These are phyloP conservation scores for Proctacanthus coquilletti DNA, from an alignment of 1,140 invertebrate genomes.

Conservation along the genomic window DNA sequence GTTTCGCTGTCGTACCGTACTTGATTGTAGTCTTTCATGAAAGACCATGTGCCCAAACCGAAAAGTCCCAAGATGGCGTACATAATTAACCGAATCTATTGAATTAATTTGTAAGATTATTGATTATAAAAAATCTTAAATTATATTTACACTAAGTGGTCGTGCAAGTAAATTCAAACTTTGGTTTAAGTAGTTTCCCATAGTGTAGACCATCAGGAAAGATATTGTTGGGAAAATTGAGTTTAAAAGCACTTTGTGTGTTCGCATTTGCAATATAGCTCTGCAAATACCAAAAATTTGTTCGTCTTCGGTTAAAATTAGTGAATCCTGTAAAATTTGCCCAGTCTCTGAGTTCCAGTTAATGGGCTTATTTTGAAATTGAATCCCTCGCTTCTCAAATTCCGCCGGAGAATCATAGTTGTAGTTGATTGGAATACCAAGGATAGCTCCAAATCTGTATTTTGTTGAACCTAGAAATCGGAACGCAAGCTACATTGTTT, in stretches of 20 bases:
- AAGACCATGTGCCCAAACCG: constrained; percentile 40
- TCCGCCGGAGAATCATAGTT: constrained; percentile 30
- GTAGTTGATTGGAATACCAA: constrained; percentile 51
- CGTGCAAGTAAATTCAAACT: constrained; percentile 38
- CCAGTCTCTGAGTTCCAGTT: constrained; percentile 44
- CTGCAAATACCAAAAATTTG: constrained; percentile 62
- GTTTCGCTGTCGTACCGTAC: constrained; percentile 40
- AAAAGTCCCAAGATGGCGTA: constrained; percentile 42
- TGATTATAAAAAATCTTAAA: constrained; percentile 8
- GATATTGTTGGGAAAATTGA: constrained; percentile 31
- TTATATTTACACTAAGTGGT: constrained; percentile 21
- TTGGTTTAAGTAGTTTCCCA: constrained; percentile 33
- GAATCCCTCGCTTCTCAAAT: constrained; percentile 35
- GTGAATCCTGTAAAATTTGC: constrained; percentile 40
- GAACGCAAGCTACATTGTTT: not conserved
- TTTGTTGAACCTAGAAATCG: constrained; percentile 16
- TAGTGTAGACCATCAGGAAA: constrained; percentile 34
- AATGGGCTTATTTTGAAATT: constrained; percentile 35
- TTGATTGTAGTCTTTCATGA: constrained; percentile 45
- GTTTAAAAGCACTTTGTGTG: constrained; percentile 36
- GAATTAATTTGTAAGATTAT: not conserved
- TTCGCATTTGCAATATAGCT: constrained; percentile 44
- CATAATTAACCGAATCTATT: constrained; percentile 32
- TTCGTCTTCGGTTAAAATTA: constrained; percentile 54
- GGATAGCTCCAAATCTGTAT: constrained; percentile 32